These are phyloP conservation scores for Sebastolobus altivelis DNA, from an alignment of 2,797 vertebrate species.

Conservation along the genomic window DNA sequence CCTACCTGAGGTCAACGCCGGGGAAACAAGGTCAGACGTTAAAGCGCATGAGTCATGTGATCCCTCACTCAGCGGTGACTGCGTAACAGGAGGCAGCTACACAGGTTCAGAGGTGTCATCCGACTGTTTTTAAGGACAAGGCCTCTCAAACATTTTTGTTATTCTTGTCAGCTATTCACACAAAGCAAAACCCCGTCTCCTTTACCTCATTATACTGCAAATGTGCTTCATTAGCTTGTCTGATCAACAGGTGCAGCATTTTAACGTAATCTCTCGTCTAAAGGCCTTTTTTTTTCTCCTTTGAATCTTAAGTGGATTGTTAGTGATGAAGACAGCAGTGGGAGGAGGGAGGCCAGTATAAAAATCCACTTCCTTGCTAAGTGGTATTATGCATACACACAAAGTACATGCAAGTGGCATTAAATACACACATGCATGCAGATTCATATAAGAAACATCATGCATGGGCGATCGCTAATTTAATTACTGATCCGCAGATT, in stretches of 20 bases:
- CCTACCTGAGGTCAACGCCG: slow-evolving; percentile 31
- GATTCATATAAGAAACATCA: slow-evolving; percentile 34
- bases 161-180: slow-evolving; percentile 5
- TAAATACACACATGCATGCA: slow-evolving; percentile 51
- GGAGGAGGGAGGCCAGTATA: slow-evolving; percentile 23
- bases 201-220: neutral
- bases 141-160: neutral
- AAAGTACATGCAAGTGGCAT: slow-evolving; percentile 56
- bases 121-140: neutral
- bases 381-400: slow-evolving; percentile 46
- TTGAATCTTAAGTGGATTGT: slow-evolving; percentile 63
- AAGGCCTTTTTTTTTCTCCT: slow-evolving; percentile 4
- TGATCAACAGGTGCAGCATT: slow-evolving; percentile 47
- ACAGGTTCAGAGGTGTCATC: neutral
- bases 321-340: slow-evolving; percentile 40
- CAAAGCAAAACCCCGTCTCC: neutral
- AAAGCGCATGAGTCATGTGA: neutral
- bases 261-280: slow-evolving; percentile 34
- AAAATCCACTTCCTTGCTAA: slow-evolving; percentile 56
- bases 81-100: neutral
- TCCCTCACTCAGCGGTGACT: neutral
- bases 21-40: slow-evolving; percentile 30
- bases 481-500: slow-evolving; percentile 77
- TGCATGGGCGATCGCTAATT: slow-evolving; percentile 68
- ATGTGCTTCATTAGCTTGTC: slow-evolving; percentile 22